These are phyloP conservation scores for Eupeodes latifasciatus DNA, from an alignment of 2,888 invertebrate genomes.

Conservation along the genomic window DNA sequence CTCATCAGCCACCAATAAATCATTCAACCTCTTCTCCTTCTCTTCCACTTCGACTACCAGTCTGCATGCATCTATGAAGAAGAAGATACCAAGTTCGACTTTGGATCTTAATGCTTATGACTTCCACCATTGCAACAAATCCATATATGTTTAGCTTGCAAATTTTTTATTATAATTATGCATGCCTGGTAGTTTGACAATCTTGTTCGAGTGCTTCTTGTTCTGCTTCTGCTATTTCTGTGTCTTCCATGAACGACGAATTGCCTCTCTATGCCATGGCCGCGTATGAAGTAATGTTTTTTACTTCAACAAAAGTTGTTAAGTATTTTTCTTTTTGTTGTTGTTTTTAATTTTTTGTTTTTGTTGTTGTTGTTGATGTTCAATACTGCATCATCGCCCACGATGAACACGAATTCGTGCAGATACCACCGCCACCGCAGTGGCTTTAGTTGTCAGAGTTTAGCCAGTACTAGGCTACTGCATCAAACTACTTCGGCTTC, in stretches of 20 bases:
- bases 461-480: slow-evolving; percentile 40
- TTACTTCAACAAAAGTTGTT: slow-evolving; percentile 69
- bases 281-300: slow-evolving; percentile 62
- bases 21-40: neutral
- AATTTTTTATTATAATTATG: slow-evolving; percentile 63
- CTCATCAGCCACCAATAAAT: slow-evolving; percentile 17
- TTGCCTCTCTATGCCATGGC: slow-evolving; percentile 30
- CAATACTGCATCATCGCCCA: slow-evolving; percentile 72
- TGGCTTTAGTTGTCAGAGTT: slow-evolving; percentile 18
- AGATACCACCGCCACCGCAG: slow-evolving; percentile 68
- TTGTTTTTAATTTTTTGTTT: neutral
- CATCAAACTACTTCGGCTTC: slow-evolving; percentile 1
- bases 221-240: slow-evolving; percentile 48
- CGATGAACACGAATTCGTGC: slow-evolving; percentile 77
- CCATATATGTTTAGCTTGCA: slow-evolving; percentile 20
- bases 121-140: slow-evolving; percentile 8
- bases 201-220: slow-evolving; percentile 47
- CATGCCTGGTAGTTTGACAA: slow-evolving; percentile 61
- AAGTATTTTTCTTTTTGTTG: slow-evolving; percentile 44
- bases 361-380: slow-evolving; percentile 34
- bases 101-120: neutral
- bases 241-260: slow-evolving; percentile 46
- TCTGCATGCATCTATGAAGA: neutral
- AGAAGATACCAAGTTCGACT: neutral
- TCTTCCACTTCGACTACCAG: neutral